These are phyloP conservation scores for Aphelenchoides besseyi DNA, from an alignment of 1,140 invertebrate species.

Conservation along the genomic window DNA sequence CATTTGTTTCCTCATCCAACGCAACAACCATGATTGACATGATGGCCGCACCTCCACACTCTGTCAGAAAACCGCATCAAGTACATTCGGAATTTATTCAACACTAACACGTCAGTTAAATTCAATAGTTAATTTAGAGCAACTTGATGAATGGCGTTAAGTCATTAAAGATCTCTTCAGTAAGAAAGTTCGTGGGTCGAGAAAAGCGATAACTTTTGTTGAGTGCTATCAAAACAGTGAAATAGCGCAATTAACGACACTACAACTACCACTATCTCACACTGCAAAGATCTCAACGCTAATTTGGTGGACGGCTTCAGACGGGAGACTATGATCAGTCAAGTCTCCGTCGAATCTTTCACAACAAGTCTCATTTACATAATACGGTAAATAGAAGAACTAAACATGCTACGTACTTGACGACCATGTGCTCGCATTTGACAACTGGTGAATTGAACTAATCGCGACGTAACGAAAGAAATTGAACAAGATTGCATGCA, in stretches of 20 bases:
- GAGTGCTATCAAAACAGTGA: not conserved
- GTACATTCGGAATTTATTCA: not conserved
- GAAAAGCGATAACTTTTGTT: not conserved
- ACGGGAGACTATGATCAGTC: no score
- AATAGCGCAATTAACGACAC: not conserved
- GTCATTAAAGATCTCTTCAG: conserved; percentile 1
- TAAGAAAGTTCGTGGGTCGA: not conserved
- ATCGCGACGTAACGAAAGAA: no score
- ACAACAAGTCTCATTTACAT: no score
- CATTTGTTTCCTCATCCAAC: conserved; percentile 5
- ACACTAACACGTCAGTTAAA: conserved; percentile 3
- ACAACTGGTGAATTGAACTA: no score
- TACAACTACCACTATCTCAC: no score
- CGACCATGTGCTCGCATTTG: no score
- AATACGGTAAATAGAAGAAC: no score
- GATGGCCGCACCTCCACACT: not conserved
- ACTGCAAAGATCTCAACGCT: no score
- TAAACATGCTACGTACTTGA: no score
- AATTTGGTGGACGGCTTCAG: no score
- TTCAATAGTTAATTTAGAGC: conserved; percentile 4
- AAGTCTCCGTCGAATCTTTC: no score
- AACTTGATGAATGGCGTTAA: not conserved
- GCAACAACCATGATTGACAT: conserved; percentile 1
- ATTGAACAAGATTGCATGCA: no score
- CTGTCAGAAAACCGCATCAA: not conserved